These are phyloP conservation scores for Rhabdomys pumilio DNA, from an alignment of 2,797 vertebrate genomes.

Conservation along the genomic window DNA sequence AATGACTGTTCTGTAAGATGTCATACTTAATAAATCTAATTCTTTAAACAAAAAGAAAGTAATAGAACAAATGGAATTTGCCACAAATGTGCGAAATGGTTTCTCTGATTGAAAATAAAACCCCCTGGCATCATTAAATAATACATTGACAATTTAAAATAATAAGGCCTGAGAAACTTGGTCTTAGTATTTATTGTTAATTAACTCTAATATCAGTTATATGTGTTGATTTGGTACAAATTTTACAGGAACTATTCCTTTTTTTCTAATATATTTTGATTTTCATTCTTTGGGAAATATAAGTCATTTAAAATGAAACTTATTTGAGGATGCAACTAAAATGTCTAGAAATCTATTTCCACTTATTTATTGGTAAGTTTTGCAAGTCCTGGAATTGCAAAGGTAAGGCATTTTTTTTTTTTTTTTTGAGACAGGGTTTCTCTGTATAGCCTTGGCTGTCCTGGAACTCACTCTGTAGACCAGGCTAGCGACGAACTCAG, in stretches of 20 bases:
- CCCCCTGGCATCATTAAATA: slow-evolving; percentile 89
- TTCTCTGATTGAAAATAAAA: slow-evolving; percentile 87
- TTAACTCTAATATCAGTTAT: slow-evolving; percentile 42
- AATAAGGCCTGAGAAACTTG: neutral
- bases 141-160: slow-evolving; percentile 88
- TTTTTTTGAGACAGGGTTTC: too few species aligned
- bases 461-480: too few species aligned
- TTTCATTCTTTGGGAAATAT: slow-evolving; percentile 38
- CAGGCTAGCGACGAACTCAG: too few species aligned
- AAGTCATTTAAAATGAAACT: neutral
- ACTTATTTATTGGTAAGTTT: neutral
- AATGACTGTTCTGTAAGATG: slow-evolving; percentile 83
- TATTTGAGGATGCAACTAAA: neutral
- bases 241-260: slow-evolving; percentile 16
- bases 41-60: slow-evolving; percentile 74
- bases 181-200: neutral
- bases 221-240: slow-evolving; percentile 19
- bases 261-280: neutral
- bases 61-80: slow-evolving; percentile 84
- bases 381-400: neutral
- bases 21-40: slow-evolving; percentile 85
- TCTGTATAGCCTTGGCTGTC: too few species aligned
- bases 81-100: slow-evolving; percentile 88
- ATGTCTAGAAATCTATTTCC: neutral
- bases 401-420: neutral